Conservation (phyloP, 2,113 vertebrate species). For the Puntigrus tetrazona region DNA sequence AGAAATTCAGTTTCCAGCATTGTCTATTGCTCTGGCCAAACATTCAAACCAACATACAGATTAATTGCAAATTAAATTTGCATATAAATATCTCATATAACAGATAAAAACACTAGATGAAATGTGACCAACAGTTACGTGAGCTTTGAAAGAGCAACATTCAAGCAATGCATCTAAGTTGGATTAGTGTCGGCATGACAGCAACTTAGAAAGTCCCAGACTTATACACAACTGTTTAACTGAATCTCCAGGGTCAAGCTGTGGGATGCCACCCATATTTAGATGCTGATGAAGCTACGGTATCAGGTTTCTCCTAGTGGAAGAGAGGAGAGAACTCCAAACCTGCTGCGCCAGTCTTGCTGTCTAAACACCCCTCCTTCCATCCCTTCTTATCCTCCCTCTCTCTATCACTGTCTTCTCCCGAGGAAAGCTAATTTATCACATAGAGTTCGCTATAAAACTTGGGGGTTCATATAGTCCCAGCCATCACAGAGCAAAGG, state of each 20-base stretch:
- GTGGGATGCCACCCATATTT: conserved; percentile 10
- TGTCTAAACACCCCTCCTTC: neutral
- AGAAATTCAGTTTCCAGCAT: too few species aligned
- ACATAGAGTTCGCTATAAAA: conserved; percentile 2
- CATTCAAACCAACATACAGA: too few species aligned
- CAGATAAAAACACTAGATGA: neutral
- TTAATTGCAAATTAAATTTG: too few species aligned
- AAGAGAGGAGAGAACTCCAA: neutral
- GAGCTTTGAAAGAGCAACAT: neutral
- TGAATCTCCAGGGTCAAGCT: neutral
- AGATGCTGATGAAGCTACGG: neutral
- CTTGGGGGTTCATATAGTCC: conserved; percentile 5
- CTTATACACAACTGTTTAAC: conserved; percentile 7
- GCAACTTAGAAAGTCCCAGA: neutral
- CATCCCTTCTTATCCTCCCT: neutral
- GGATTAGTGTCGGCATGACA: neutral
- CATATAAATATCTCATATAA: neutral
- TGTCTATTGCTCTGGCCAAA: too few species aligned
- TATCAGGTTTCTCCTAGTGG: conserved; percentile 17
- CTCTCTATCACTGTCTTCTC: conserved; percentile 4
- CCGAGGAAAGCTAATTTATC: conserved; percentile 16
- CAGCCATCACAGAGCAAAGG: neutral
- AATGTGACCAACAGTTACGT: neutral
- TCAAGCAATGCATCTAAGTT: neutral
- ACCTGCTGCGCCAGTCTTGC: neutral